Evolutionary conservation across 2,888 invertebrate genomes (phyloP), one percentile per base, ranked within the genome.

Genomic region (Nemotelus pantherinus): DNA sequence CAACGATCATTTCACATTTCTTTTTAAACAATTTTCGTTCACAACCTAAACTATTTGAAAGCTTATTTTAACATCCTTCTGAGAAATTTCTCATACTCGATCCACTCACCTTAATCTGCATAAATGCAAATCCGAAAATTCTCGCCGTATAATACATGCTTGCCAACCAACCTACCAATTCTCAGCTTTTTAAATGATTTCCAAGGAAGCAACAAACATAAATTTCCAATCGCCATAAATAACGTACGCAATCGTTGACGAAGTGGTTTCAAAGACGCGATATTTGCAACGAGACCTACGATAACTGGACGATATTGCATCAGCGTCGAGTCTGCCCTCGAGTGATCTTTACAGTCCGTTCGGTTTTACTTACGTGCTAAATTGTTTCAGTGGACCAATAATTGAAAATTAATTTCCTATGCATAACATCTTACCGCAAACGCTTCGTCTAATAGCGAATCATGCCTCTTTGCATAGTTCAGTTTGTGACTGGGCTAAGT

Each of bases 381-480:
- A 63, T 74, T 63, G 50, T 74, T 74, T 74, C 63, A 60, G 74
- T 64, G n/a, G 44, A 55, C 64, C 76, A 76, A 76, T 76, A 76
- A 76, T 76, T 76, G 76, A 76, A 76, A 76, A 76, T 65, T 76
- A 76, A 76, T 76, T 65, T 65, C 55, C 55, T 65, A 55, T 65
- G 76, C 64, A 76, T 76, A 76, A 76, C 44, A 25, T 64, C 44
- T 25, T 9, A 39, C 60, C 48, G 58, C 39, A 48, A 10, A 45
- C 48, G 41, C 25, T 72, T 39, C 48, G 43, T 45, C 25, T 45
- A 70, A 70, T 70, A 72, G n/a, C 44, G 9, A 57, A n/a, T n/a
- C 58, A 63, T 9, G 63, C 57, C 44, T 10, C 10, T 74, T 2
- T 60, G 47, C 41, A 39, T 6, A 9, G 50, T 41, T 50, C 60